Evolutionary conservation across 2,888 invertebrate species (phyloP), one percentile per base, ranked within the genome.

Genomic region (Erebia ligea): DNA sequence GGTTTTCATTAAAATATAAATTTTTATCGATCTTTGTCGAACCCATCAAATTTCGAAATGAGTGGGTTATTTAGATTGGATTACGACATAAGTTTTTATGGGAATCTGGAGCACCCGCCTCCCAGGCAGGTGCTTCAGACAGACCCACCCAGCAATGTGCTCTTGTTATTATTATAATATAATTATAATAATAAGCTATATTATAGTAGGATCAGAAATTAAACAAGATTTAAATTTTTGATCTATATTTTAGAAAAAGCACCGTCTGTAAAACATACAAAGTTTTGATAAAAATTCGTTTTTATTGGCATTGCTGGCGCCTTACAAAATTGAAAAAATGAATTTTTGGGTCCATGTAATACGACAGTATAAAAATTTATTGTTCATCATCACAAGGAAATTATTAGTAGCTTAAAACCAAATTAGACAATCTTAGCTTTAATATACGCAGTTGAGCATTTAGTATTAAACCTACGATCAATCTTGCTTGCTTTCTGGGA

Each of bases 221-320:
- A 59, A 73, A 80, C 78, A 76, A 79, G 71, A 64, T 45, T 67
- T 67, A 67, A 67, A 67, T 75, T 76, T 81, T 78, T 57, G 78
- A 84, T 86, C 81, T 91, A 86, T 92, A 91, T 92, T 92, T 67
- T 91, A 89, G 89, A 89, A 90, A 92, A 93, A 93, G 92, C 93
- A 93, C 92, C 92, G 88, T 92, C 90, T 90, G 91, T 92, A 92
- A 90, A 92, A 90, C 89, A 88, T 91, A 92, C 88, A 92, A 93
- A 91, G 86, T 86, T 88, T 83, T 82, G 86, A 85, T 89, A 87
- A 86, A 86, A 87, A 87, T 81, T 34, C 76, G 74, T 78, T 82
- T 86, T 89, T 86, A 86, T 90, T 90, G 90, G 88, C 89, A 87
- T 90, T 86, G 78, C 85, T 83, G 86, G 87, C 85, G 78, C 86